Base-by-base conservation (phyloP, 2,888 invertebrate genomes). In the Doris montereyensis region DNA sequence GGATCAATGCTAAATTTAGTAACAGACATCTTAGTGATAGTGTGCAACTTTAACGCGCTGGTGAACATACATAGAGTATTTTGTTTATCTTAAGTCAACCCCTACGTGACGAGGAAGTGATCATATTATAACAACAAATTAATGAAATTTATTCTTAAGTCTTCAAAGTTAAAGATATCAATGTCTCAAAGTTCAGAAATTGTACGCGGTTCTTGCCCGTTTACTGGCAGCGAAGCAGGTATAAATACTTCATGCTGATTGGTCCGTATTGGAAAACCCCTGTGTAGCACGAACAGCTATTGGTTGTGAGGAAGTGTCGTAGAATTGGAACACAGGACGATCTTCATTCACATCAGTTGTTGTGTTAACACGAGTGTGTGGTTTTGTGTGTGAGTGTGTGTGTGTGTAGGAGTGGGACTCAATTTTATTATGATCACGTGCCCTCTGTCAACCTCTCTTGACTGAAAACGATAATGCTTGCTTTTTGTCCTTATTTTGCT, bases 1-100 rank as follows among this genome's bases (percentile, higher is more conserved):
- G 78, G 79, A 79, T 78, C 79, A 77, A 74, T 75, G 78, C 83
- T 84, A 84, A 78, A 77, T 81, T 78, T 84, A 84, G 83, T 81
- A 84, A 81, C 81, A 81, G 72, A 26, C 34, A 76, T 57, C 83
- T 81, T 82, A 79, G 77, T 81, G 77, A 82, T 78, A 82, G 83
- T 81, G 26, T 77, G 78, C 78, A 79, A 78, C 78, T 81, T 83
- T 77, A 85, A 83, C 85, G 82, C 79, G 80, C 72, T 80, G 73
- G 80, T 85, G 83, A 74, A 78, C 68, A 28, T 71, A 73, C 74
- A 80, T 77, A 58, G 32, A 73, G 26, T n/a, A 0, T 21, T 65
- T 79, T 68, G 68, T 75, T 35, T 21, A 30, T 13, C 21, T 13
- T 21, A 26, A 73, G 77, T 80, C 67, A 1, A 28, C 24, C 1